These are phyloP conservation scores for Rhinoderma darwinii DNA, from an alignment of 2,113 vertebrate genomes.

Conservation along the genomic window DNA sequence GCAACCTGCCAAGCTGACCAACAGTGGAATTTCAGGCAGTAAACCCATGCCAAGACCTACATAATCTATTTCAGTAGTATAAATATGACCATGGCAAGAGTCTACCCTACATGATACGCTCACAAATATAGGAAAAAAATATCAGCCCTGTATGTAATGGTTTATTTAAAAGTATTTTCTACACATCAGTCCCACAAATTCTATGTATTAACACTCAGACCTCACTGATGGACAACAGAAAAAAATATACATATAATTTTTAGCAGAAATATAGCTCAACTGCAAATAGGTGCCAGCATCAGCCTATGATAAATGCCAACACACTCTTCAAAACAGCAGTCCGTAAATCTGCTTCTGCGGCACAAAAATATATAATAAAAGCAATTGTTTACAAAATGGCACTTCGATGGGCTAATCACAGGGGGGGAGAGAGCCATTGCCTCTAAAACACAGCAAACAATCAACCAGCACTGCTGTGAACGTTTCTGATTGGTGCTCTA, in stretches of 20 bases:
- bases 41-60: no score
- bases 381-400: background rate
- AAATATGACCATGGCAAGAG: no score
- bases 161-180: background rate
- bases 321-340: background rate
- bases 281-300: background rate
- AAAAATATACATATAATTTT: background rate
- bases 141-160: background rate
- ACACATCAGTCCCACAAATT: background rate
- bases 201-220: background rate
- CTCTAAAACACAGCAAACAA: slow-evolving; percentile 21
- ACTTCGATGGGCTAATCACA: background rate
- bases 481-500: slow-evolving; percentile 53
- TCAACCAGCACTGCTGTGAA: slow-evolving; percentile 22
- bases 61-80: no score
- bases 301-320: background rate
- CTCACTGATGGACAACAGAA: background rate
- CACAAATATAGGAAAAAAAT: background rate
- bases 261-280: background rate
- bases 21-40: no score
- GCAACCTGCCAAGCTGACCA: no score
- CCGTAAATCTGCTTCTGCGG: background rate
- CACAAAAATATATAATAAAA: background rate
- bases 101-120: background rate
- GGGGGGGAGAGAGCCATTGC: background rate